phyloP scores from a whole-genome alignment of 2,888 invertebrate genomes.

The Andrena flavipes region DNA sequence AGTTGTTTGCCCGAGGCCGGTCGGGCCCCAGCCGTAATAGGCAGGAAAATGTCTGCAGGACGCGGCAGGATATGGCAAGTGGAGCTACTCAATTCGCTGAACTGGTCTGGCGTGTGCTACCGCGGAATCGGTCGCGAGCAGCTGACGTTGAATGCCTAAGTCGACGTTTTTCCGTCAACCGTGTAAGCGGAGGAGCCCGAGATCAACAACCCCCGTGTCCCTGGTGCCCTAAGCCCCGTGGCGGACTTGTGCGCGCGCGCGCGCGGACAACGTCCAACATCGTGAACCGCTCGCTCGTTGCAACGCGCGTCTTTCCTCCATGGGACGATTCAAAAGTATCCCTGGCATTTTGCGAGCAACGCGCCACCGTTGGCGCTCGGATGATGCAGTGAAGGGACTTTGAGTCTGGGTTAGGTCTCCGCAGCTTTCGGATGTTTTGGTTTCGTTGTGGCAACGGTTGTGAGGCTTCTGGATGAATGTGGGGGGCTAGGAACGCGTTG shows the following conservation, averaged over 20 bases:
- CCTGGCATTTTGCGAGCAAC: not conserved
- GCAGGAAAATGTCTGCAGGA: slow-evolving; percentile 75
- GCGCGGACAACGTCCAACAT: slow-evolving; percentile 49
- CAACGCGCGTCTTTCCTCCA: slow-evolving; percentile 3
- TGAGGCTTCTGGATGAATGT: not conserved
- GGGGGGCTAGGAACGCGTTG: too few relatives aligned
- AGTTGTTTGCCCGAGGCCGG: slow-evolving; percentile 71
- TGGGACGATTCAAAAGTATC: slow-evolving; percentile 19
- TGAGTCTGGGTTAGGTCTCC: not conserved
- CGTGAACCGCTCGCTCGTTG: slow-evolving; percentile 17
- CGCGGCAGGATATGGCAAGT: slow-evolving; percentile 74
- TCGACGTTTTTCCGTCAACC: slow-evolving; percentile 75
- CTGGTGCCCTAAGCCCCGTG: slow-evolving; percentile 60
- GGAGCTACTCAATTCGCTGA: slow-evolving; percentile 79
- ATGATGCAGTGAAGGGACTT: not conserved
- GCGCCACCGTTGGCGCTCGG: not conserved
- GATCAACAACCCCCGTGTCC: slow-evolving; percentile 73
- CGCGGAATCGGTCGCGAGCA: slow-evolving; percentile 73
- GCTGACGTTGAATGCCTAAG: slow-evolving; percentile 78
- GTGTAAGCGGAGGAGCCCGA: slow-evolving; percentile 53
- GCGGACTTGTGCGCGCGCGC: slow-evolving; percentile 14
- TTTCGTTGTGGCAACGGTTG: not conserved
- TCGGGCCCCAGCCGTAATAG: slow-evolving; percentile 75
- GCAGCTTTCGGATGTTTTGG: not conserved
- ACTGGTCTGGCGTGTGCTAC: slow-evolving; percentile 78